A percentile compares a stretch with the other conserved stretches of the same genome.
phyloP scores from a whole-genome alignment of 2,797 vertebrate genomes.

The Botia kubotai region DNA sequence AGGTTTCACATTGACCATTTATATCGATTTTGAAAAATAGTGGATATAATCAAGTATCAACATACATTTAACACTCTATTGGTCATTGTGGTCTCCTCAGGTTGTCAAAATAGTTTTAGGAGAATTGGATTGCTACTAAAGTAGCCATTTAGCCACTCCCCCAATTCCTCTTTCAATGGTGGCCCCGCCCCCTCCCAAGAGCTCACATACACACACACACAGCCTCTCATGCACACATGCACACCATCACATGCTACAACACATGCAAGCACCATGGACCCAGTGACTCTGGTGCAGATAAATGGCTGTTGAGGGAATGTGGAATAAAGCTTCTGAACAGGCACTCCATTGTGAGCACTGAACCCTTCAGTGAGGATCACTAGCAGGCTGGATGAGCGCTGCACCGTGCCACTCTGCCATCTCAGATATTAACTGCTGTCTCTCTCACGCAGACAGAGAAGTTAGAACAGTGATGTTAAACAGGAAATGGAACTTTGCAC shows the following conservation, averaged over 20 bases:
- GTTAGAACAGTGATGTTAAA: slow-evolving; percentile 18
- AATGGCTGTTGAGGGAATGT: slow-evolving; percentile 58
- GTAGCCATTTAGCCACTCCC: background rate
- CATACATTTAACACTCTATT: slow-evolving; percentile 7
- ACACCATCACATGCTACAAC: slow-evolving; percentile 52
- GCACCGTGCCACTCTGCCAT: slow-evolving; percentile 32
- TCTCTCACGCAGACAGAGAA: background rate
- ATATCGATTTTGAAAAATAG: slow-evolving; percentile 12
- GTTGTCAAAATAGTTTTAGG: background rate
- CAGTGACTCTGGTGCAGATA: slow-evolving; percentile 50
- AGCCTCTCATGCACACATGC: background rate
- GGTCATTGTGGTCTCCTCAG: slow-evolving; percentile 2
- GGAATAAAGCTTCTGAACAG: slow-evolving; percentile 55
- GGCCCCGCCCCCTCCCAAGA: background rate
- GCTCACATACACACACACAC: background rate
- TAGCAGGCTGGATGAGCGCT: slow-evolving; percentile 43
- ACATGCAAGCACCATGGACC: slow-evolving; percentile 43
- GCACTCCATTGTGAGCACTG: slow-evolving; percentile 57
- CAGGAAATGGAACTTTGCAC: background rate
- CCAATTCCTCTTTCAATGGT: slow-evolving; percentile 1
- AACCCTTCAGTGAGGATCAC: slow-evolving; percentile 54
- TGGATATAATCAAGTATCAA: background rate
- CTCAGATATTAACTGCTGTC: slow-evolving; percentile 32
- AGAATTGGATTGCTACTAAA: background rate
- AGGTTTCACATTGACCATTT: slow-evolving; percentile 16